phyloP scores from a whole-genome alignment of 2,888 invertebrate species.

The Philereme transversata region DNA sequence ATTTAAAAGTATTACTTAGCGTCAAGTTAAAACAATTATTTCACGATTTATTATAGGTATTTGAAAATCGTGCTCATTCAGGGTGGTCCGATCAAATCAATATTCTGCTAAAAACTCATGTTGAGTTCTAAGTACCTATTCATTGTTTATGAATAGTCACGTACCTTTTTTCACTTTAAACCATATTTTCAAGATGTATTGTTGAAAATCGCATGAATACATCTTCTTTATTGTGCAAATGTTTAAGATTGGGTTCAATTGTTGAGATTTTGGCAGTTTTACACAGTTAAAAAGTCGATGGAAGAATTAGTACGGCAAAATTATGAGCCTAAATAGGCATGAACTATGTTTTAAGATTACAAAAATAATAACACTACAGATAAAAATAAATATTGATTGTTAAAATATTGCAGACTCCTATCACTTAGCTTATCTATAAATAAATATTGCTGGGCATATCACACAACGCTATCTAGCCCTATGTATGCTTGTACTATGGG shows the following conservation, averaged over 20 bases:
- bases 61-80: slow-evolving; percentile 22
- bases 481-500: too few relatives aligned
- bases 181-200: background rate
- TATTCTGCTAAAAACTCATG: slow-evolving; percentile 28
- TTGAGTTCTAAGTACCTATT: slow-evolving; percentile 10
- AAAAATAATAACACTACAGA: background rate
- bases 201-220: slow-evolving; percentile 3
- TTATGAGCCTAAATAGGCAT: too few relatives aligned
- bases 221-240: background rate
- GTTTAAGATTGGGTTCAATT: background rate
- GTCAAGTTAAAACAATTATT: too few relatives aligned
- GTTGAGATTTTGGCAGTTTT: background rate
- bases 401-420: background rate
- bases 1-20: too few relatives aligned
- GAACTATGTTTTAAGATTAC: background rate
- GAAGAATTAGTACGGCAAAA: background rate
- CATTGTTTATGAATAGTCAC: slow-evolving; percentile 1
- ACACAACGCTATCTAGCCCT: too few relatives aligned
- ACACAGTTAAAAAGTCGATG: background rate
- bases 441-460: too few relatives aligned
- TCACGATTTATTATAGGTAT: too few relatives aligned
- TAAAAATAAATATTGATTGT: background rate
- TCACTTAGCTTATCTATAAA: background rate
- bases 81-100: slow-evolving; percentile 26
- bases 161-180: background rate